These are phyloP conservation scores for Antechinus flavipes DNA, from an alignment of 2,113 vertebrate genomes.

Conservation along the genomic window DNA sequence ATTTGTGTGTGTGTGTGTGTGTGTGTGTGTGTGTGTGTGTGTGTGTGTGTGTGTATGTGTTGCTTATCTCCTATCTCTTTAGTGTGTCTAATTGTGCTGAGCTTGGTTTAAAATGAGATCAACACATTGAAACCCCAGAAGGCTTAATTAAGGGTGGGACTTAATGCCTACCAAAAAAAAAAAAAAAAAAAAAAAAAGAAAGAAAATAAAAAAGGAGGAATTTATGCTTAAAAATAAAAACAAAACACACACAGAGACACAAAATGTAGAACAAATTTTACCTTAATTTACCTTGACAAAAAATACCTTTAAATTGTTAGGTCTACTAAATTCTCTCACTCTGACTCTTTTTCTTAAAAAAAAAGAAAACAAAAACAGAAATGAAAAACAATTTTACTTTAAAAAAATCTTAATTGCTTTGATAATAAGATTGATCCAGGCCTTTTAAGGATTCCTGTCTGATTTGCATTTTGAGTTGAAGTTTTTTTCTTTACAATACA, in stretches of 20 bases:
- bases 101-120: constrained; percentile 95
- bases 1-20: constrained; percentile 70
- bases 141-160: constrained; percentile 98
- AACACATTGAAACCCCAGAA: constrained; percentile 96
- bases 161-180: constrained; percentile 83
- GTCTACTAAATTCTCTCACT: constrained; percentile 60
- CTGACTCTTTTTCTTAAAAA: background rate
- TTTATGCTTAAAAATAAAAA: constrained; percentile 48
- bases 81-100: constrained; percentile 96
- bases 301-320: constrained; percentile 64
- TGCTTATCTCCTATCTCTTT: constrained; percentile 90
- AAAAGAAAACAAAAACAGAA: constrained; percentile 41
- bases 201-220: constrained; percentile 35
- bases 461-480: constrained; percentile 77
- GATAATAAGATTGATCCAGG: constrained; percentile 37
- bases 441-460: constrained; percentile 65
- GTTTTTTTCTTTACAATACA: constrained; percentile 72
- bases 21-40: too few relatives aligned
- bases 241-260: background rate
- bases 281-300: constrained; percentile 74
- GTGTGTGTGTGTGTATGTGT: constrained; percentile 77
- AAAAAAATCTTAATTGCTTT: constrained; percentile 75
- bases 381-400: constrained; percentile 80
- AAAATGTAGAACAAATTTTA: constrained; percentile 80
- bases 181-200: too few relatives aligned